Conservation (phyloP, 2,888 invertebrate genomes). For the Poecilus cupreus region DNA sequence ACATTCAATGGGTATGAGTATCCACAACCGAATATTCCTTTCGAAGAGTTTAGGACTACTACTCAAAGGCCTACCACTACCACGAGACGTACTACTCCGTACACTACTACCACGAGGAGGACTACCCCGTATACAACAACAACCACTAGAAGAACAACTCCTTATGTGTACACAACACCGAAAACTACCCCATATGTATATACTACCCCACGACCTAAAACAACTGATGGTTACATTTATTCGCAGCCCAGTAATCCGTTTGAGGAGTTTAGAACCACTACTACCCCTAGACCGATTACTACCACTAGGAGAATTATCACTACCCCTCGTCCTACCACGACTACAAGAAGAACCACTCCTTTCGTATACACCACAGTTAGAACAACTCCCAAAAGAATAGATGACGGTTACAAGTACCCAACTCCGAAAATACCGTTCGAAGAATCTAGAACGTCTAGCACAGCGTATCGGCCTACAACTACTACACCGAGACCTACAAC, state of each 20-base stretch:
- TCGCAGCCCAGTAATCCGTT: conserved; percentile 28
- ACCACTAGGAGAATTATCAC: not conserved
- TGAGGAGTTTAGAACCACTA: conserved; percentile 26
- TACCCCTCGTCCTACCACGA: not conserved
- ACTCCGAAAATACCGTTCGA: not conserved
- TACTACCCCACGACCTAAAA: no score
- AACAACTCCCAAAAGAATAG: not conserved
- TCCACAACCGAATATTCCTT: conserved; percentile 29
- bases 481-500: conserved; percentile 17
- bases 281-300: conserved; percentile 15
- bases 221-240: conserved; percentile 33
- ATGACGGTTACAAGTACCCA: conserved; percentile 12
- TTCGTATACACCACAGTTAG: not conserved
- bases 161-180: not conserved
- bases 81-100: conserved; percentile 37
- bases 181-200: not conserved
- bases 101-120: conserved; percentile 2
- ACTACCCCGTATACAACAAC: conserved; percentile 2
- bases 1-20: conserved; percentile 38
- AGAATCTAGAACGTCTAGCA: not conserved
- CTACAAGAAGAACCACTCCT: not conserved
- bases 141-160: not conserved
- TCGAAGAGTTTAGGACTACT: conserved; percentile 29
- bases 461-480: not conserved
- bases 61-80: conserved; percentile 30